phyloP scores from a whole-genome alignment of 2,113 vertebrate species.

The Taxidea taxus region DNA sequence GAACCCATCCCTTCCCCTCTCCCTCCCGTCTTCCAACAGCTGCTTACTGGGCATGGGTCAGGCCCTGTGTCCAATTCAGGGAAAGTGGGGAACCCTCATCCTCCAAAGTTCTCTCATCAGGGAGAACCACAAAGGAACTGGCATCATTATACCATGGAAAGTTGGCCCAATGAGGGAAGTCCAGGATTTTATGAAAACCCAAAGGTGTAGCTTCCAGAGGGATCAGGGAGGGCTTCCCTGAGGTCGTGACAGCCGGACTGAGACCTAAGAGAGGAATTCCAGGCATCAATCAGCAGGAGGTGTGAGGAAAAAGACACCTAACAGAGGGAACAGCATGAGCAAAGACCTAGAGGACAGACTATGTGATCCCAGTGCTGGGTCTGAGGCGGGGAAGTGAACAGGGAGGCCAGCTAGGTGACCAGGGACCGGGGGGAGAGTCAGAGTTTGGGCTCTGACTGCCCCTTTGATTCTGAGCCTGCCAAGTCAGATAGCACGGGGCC shows the following conservation, averaged over 20 bases:
- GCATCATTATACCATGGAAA: too few relatives aligned
- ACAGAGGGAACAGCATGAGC: not conserved
- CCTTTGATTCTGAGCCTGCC: not conserved
- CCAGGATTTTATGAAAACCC: not conserved
- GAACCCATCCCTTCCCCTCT: not conserved
- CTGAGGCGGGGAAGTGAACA: not conserved
- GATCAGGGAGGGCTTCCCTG: not conserved
- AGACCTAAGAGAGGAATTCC: not conserved
- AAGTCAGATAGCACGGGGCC: not conserved
- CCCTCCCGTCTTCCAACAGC: not conserved
- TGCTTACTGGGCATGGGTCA: not conserved
- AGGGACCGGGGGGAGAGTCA: not conserved
- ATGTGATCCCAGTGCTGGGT: not conserved
- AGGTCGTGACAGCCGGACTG: too few relatives aligned
- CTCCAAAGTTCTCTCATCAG: not conserved
- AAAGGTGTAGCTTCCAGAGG: not conserved
- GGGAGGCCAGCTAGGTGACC: not conserved
- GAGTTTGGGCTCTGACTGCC: not conserved
- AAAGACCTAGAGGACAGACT: not conserved
- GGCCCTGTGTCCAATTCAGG: not conserved
- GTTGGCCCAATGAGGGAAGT: not conserved
- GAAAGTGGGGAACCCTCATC: not conserved
- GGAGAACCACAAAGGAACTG: not conserved
- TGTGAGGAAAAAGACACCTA: not conserved
- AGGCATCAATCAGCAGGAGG: not conserved